A percentile compares a stretch with the other conserved stretches of the same genome.
Evolutionary conservation across 2,797 vertebrate genomes (phyloP).

Genomic region (Pipistrellus pipistrellus): DNA sequence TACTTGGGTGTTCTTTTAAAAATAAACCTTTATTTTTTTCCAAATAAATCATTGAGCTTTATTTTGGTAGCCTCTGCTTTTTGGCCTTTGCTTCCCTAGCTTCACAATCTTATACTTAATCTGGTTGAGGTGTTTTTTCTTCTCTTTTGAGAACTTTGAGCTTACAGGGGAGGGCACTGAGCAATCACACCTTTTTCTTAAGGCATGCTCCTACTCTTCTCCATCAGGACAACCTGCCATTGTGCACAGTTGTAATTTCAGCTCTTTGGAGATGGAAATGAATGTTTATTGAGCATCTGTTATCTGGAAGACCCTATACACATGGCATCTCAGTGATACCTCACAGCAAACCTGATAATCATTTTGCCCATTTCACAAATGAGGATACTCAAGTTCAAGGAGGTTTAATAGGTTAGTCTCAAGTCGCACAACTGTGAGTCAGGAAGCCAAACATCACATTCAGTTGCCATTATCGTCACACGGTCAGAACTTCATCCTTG

Average conservation of each 20-base stretch:
- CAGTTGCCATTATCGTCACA: background rate
- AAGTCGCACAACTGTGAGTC: background rate
- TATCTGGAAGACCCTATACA: background rate
- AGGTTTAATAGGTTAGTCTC: background rate
- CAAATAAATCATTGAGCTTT: slow-evolving; percentile 8
- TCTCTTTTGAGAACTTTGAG: background rate
- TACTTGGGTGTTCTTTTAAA: background rate
- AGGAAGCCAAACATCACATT: background rate
- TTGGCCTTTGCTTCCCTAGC: background rate
- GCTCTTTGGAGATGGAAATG: slow-evolving; percentile 12
- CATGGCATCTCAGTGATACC: background rate
- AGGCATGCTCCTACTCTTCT: background rate
- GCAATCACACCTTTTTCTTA: background rate
- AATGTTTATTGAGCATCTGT: background rate
- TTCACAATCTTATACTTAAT: background rate
- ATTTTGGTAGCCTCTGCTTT: slow-evolving; percentile 22
- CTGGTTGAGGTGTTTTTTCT: background rate
- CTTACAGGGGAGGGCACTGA: background rate
- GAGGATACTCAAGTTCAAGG: background rate
- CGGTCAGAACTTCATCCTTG: background rate
- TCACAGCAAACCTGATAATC: background rate
- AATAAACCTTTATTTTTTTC: slow-evolving; percentile 34
- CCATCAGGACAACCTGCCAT: background rate
- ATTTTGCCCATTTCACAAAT: background rate
- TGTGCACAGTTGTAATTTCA: background rate